These are phyloP conservation scores for Irena cyanogastra DNA, from an alignment of 2,113 vertebrate genomes.

Conservation along the genomic window DNA sequence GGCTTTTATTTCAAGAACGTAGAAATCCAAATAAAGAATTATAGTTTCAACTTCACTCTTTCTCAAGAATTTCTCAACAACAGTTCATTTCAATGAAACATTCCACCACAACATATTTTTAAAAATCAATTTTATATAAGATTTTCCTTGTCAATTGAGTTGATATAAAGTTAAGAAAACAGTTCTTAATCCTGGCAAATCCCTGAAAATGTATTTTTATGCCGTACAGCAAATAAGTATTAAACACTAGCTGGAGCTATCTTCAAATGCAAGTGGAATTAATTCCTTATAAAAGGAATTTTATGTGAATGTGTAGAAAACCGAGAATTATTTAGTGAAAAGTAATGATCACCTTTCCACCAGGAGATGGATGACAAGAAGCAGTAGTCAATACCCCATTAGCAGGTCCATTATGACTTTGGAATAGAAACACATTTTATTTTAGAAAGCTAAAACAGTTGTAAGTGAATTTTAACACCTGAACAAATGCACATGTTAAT, in stretches of 20 bases:
- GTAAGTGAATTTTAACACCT: slow-evolving; percentile 56
- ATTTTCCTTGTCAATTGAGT: background rate
- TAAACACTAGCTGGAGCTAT: background rate
- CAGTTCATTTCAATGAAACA: background rate
- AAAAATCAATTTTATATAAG: background rate
- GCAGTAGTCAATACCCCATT: slow-evolving; percentile 65
- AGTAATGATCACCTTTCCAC: slow-evolving; percentile 46
- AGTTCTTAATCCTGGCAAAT: background rate
- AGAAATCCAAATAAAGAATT: background rate
- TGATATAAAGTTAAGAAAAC: background rate
- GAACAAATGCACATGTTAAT: slow-evolving; percentile 14
- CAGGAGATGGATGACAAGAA: slow-evolving; percentile 53
- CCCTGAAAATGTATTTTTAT: background rate
- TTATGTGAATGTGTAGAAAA: slow-evolving; percentile 27
- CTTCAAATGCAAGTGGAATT: slow-evolving; percentile 21
- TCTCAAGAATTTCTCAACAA: background rate
- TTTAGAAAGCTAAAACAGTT: slow-evolving; percentile 52
- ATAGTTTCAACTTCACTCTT: background rate
- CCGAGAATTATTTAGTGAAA: slow-evolving; percentile 45
- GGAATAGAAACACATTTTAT: slow-evolving; percentile 37
- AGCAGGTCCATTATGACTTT: slow-evolving; percentile 62
- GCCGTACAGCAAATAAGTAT: background rate
- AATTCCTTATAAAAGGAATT: slow-evolving; percentile 42
- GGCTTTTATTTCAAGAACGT: background rate
- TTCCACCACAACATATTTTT: background rate